Conservation (phyloP, 2,888 invertebrate genomes). For the Drosophila hamatofila region DNA sequence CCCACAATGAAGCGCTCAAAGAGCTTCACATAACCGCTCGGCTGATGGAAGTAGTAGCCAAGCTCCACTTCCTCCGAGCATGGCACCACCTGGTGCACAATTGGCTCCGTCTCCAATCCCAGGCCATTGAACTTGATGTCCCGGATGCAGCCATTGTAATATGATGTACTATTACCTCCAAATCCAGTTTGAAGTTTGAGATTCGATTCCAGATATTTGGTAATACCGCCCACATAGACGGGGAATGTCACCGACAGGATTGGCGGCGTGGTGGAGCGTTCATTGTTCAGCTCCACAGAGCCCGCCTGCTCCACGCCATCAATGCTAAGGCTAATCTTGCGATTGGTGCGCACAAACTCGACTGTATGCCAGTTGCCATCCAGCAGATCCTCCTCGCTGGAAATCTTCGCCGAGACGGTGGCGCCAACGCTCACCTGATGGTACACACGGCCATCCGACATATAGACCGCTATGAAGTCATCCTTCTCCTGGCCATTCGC, state of each 20-base stretch:
- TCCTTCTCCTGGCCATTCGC: conserved; percentile 88
- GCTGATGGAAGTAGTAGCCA: conserved; percentile 94
- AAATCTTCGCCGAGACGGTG: conserved; percentile 87
- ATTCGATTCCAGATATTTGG: conserved; percentile 85
- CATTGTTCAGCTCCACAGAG: conserved; percentile 86
- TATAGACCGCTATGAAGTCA: conserved; percentile 91
- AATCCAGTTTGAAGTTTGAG: conserved; percentile 83
- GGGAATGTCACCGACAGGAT: conserved; percentile 89
- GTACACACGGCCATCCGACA: conserved; percentile 90
- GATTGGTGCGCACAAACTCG: conserved; percentile 88
- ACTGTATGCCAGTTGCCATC: conserved; percentile 93
- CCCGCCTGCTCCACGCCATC: conserved; percentile 68
- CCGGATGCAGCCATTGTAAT: conserved; percentile 94
- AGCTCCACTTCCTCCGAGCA: conserved; percentile 92
- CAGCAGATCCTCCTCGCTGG: conserved; percentile 87
- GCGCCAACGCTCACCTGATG: conserved; percentile 89
- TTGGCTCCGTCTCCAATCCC: conserved; percentile 87
- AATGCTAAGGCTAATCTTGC: conserved; percentile 86
- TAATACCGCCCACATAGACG: conserved; percentile 93
- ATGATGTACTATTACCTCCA: conserved; percentile 82
- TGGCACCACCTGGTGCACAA: conserved; percentile 89
- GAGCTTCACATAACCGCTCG: conserved; percentile 90
- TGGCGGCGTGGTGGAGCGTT: conserved; percentile 84
- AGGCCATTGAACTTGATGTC: conserved; percentile 90
- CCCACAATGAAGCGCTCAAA: conserved; percentile 92